Percentiles rank a stretch among this genome's conserved stretches.
These are phyloP conservation scores for Pitta sordida DNA, from an alignment of 2,113 vertebrate species.

Conservation along the genomic window DNA sequence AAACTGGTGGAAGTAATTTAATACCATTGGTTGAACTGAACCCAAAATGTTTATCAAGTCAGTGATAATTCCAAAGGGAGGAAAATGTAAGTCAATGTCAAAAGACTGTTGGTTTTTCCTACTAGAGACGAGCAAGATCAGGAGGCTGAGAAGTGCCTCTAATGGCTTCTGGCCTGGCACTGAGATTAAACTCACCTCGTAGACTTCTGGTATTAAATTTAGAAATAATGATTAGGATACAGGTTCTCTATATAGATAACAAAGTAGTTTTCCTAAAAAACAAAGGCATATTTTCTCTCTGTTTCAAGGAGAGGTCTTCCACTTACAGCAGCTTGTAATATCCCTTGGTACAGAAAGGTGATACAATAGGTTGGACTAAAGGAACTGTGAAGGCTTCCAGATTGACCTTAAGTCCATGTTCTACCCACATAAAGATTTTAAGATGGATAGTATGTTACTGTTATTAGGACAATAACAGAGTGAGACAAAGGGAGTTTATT, in stretches of 20 bases:
- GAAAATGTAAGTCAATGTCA: background rate
- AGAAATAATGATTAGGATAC: fast-evolving
- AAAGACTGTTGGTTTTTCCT: background rate
- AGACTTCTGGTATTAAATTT: background rate
- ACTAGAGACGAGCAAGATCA: background rate
- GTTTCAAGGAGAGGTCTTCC: background rate
- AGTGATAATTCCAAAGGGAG: background rate
- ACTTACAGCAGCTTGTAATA: fast-evolving
- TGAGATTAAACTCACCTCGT: background rate
- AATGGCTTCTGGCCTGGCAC: background rate
- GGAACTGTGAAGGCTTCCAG: background rate
- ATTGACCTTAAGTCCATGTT: background rate
- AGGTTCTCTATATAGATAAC: background rate
- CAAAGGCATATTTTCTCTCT: background rate
- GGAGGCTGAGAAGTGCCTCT: background rate
- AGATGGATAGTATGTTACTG: background rate
- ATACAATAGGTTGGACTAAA: background rate
- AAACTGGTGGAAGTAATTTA: background rate
- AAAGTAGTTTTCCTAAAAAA: background rate
- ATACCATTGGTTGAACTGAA: background rate
- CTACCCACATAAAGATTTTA: background rate
- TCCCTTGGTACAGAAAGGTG: background rate
- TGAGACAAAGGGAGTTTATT: background rate
- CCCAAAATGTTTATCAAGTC: background rate
- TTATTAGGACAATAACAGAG: background rate